Evolutionary conservation across 2,888 invertebrate species (phyloP), one percentile per base, ranked within the genome.

Genomic region (Luperina testacea): DNA sequence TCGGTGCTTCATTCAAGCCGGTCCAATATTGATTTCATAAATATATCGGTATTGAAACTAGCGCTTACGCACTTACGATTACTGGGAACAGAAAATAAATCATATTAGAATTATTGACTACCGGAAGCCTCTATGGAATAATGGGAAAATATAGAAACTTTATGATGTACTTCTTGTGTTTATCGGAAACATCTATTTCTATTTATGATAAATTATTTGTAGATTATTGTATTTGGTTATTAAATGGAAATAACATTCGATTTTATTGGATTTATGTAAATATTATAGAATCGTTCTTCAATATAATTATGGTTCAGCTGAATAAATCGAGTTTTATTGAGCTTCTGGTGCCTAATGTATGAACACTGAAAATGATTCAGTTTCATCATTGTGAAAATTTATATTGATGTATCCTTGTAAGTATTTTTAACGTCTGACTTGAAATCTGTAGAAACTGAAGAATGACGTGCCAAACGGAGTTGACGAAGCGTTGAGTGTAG

Each of bases 1-100:
- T 82, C 84, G 75, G 82, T 85, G 85, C 74, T 88, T 88, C 87
- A 80, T 85, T 88, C 85, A 85, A 87, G 85, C 82, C 82, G 87
- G 38, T 80, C 48, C 51, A 82, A 83, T 83, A 89, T 85, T 80
- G 81, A 88, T 87, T 88, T 83, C 83, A 81, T 83, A 78, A 84
- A 85, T 81, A 82, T 81, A 76, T 83, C 57, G 68, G 57, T 81
- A 83, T 79, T 57, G 77, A 88, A 82, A 81, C 81, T 75, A 81
- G 70, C 81, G 85, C 80, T 87, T 83, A 75, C 85, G 90, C 83
- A 88, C 82, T 72, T 48, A 61, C 77, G 73, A 80, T 78, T 87
- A 89, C 82, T 48, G 74, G 84, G 85, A 85, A 89, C 72, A 78
- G 79, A 72, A 77, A 72, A 83, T 87, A 87, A 85, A 88, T 89